These are phyloP conservation scores for Thalassoma bifasciatum DNA, from an alignment of 2,113 vertebrate species.

Conservation along the genomic window DNA sequence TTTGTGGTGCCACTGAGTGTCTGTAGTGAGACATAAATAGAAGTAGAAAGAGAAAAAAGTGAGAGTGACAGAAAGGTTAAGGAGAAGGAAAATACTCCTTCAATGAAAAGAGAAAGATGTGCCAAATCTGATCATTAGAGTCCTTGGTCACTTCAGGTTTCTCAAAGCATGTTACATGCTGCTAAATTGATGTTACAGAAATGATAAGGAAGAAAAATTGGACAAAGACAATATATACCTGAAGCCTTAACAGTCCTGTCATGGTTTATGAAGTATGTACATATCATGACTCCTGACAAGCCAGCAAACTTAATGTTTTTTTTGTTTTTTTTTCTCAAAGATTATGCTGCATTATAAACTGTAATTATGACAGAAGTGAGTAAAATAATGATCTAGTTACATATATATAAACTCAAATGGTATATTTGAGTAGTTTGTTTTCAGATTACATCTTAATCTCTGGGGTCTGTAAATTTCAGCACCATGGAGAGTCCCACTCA, in stretches of 20 bases:
- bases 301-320: too few species aligned
- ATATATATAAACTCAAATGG: too few species aligned
- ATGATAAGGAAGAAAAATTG: neutral
- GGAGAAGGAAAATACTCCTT: neutral
- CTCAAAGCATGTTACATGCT: neutral
- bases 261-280: too few species aligned
- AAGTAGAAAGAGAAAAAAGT: neutral
- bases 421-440: too few species aligned
- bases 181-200: neutral
- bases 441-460: too few species aligned
- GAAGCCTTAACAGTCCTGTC: neutral
- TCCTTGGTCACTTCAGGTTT: neutral
- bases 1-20: constrained; percentile 14
- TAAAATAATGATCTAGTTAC: too few species aligned
- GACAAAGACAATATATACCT: neutral
- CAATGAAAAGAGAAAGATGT: constrained; percentile 18
- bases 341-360: too few species aligned
- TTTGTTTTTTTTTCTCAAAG: too few species aligned
- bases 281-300: too few species aligned
- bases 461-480: neutral
- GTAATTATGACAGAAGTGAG: too few species aligned
- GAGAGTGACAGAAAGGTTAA: neutral
- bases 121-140: constrained; percentile 7
- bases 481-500: constrained; percentile 24
- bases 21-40: constrained; percentile 1